Evolutionary conservation across 2,888 invertebrate species (phyloP).

Genomic region (Eurytoma adleriae): DNA sequence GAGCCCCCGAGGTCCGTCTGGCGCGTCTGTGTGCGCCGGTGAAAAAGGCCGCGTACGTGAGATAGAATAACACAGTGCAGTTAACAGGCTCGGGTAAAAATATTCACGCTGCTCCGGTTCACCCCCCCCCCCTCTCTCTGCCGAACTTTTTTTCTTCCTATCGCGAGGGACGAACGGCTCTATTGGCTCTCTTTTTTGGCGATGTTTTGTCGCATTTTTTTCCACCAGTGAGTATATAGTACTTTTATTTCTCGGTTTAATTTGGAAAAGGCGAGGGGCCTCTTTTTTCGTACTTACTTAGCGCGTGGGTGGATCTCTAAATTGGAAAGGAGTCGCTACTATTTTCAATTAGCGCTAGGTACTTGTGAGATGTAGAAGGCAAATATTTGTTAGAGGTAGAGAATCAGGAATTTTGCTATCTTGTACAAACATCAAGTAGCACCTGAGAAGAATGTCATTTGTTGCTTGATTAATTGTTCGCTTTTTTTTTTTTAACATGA

Average conservation of each 20-base stretch:
- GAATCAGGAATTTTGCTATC: too few relatives aligned
- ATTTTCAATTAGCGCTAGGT: background rate
- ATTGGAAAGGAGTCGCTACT: background rate
- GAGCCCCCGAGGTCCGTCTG: conserved; percentile 15
- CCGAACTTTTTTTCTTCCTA: conserved; percentile 26
- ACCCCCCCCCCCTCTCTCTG: conserved; percentile 48
- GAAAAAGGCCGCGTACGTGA: conserved; percentile 68
- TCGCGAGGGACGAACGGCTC: background rate
- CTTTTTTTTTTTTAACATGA: too few relatives aligned
- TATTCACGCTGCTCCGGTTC: conserved; percentile 68
- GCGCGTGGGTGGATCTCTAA: background rate
- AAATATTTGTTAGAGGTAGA: too few relatives aligned
- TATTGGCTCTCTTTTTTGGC: background rate
- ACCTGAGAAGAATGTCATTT: too few relatives aligned
- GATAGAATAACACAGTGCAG: conserved; percentile 73
- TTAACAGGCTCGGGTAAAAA: conserved; percentile 72
- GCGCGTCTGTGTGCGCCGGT: conserved; percentile 60
- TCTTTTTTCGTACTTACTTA: conserved; percentile 11
- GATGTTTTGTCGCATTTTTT: background rate
- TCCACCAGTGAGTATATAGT: background rate
- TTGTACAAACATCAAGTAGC: too few relatives aligned
- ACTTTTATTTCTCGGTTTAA: conserved; percentile 15
- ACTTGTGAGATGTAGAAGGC: background rate
- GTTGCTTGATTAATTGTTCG: too few relatives aligned
- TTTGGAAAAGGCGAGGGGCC: conserved; percentile 3